Base-by-base conservation (phyloP, 30 jellyfish, hydroid and myxozoan species). In the Aurelia coerulea region DNA sequence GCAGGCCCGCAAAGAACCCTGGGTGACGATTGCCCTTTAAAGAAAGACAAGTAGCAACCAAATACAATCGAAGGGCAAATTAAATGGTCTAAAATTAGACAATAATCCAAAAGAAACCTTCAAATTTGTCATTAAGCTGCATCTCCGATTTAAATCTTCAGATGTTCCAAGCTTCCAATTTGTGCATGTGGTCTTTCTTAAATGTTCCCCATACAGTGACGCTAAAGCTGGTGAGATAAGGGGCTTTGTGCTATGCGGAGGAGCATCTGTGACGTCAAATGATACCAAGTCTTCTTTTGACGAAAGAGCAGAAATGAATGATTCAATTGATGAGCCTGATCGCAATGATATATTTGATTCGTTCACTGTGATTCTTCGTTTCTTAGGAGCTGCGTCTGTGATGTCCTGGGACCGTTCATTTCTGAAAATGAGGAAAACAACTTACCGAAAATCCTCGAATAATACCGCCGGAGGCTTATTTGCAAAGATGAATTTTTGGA, bases 241-340 rank as follows among this genome's bases (percentile, higher is more conserved):
- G 2, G 99, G 99, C 32, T 93, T 83, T 41, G 56, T 39, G 49
- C 70, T 49, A 14, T 33, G 72, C 52, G 81, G 73, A 59, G 89
- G 86, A 5, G 82, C 92, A 35, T 80, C 92, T 14, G 90, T 70
- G 23, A 50, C 85, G 52, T 84, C 97, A 70, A 81, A 81, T 10
- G 97, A 54, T n/a, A 69, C 90, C 68, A 88, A 70, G 53, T 95
- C 97, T 31, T 82, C 96, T 23, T 81, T 79, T 5, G 99, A 95
- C 15, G 95, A 77, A 16, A 95, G 93, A 23, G 99, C 99, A 65
- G 99, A 95, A 31, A 90, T 86, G 63, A 81, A 95, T 17, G 97
- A 89, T 13, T 78, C 96, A 42, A 95, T 53, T 37, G 99, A 88
- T 4, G 90, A 93, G 17, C 74, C 88, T 35, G 95, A 80, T 63